Evolutionary conservation across 2,888 invertebrate genomes (phyloP), one percentile per base, ranked within the genome.

Genomic region (Xanthia icteritia): DNA sequence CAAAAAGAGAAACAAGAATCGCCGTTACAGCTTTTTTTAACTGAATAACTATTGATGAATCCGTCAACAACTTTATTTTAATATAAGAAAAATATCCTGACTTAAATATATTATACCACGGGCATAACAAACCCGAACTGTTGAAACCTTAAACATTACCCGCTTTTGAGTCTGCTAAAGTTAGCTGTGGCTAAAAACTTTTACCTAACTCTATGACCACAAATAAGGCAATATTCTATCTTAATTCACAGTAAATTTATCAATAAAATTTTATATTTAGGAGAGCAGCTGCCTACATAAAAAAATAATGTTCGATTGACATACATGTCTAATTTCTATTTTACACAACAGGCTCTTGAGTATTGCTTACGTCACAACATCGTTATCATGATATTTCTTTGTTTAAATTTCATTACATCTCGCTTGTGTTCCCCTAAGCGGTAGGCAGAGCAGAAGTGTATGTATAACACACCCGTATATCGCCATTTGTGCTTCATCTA

Each of bases 331-430:
- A 27, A 71, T 15, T 31, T 36, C 27, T 63, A 63, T 36, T 42
- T 58, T 20, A 69, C 8, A 51, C 20, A 58, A 70, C 54, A 42
- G 54, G 20, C 11, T 58, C 61, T 45, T 51, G 31, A 58, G 61
- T 45, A 71, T 51, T 61, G 51, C 45, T 56, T 39, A 61, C 42
- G n/a, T 36, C 17, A 80, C 39, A 56, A 6, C 9, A 39, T 31
- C 20, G 39, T 56, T 45, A 54, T 39, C 54, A 74, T n/a, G 15
- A 60, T 11, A 27, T 23, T 66, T 56, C 5, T 70, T 76, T 76
- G 42, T 71, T 58, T 80, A 2, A 63, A 64, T 80, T 64, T 67
- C 36, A 61, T 31, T 61, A 15, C 42, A 61, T n/a, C 1, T 61
- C 13, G 1, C 5, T 27, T 39, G 11, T n/a, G 17, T n/a, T 27